These are phyloP conservation scores for Semnopithecus entellus DNA, from an alignment of 2,113 vertebrate species.

Conservation along the genomic window DNA sequence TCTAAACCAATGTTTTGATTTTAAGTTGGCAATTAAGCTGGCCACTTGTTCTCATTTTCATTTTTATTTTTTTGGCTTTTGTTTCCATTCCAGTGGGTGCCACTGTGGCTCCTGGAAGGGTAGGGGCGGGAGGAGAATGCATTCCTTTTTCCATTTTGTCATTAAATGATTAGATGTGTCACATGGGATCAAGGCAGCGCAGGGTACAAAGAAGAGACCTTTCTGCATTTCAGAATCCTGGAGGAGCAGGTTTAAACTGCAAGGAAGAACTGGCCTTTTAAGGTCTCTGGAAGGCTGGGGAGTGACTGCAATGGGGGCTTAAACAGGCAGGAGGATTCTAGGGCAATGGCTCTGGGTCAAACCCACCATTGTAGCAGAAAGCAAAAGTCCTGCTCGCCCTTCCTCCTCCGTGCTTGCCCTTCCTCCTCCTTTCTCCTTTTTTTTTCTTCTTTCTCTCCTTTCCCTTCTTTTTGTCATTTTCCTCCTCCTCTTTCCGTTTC, in stretches of 20 bases:
- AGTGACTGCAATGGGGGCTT: accelerated
- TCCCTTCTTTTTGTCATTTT: background rate
- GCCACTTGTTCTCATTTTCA: background rate
- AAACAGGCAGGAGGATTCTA: background rate
- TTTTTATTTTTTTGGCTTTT: too few species aligned
- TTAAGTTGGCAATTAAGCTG: background rate
- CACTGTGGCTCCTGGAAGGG: background rate
- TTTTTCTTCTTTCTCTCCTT: background rate
- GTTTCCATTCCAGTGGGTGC: background rate
- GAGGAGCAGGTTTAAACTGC: background rate
- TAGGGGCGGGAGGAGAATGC: accelerated
- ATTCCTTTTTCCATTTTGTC: background rate
- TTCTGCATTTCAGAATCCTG: background rate
- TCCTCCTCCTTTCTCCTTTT: background rate
- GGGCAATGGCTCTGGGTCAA: background rate
- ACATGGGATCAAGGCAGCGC: too few species aligned
- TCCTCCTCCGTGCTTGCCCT: background rate
- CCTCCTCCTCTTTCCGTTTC: background rate
- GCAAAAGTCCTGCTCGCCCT: background rate
- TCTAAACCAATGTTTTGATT: background rate
- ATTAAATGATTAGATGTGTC: background rate
- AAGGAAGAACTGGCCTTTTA: background rate
- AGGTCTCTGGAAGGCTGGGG: accelerated
- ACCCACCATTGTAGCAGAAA: background rate
- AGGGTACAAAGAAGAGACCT: background rate